A percentile compares a stretch with the other conserved stretches of the same genome.
Conservation (phyloP, 2,888 invertebrate genomes). For the Calephelis perditalis region DNA sequence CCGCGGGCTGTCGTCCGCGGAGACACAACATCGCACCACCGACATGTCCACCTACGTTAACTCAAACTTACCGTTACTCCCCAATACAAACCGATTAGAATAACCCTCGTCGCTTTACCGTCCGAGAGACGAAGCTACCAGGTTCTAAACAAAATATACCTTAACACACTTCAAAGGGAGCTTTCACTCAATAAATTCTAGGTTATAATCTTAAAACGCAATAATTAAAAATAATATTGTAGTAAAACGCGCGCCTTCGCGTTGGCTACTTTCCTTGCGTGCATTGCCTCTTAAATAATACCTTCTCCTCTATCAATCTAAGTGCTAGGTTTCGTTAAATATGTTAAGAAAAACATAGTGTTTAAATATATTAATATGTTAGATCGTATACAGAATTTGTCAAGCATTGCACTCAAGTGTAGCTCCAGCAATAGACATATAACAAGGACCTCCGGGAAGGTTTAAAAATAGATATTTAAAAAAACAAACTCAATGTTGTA, state of each 20-base stretch:
- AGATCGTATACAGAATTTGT: conserved; percentile 21
- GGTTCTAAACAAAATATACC: conserved; percentile 48
- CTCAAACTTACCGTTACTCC: conserved; percentile 56
- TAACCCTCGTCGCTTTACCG: conserved; percentile 41
- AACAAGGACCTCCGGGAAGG: conserved; percentile 73
- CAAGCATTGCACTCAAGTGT: conserved; percentile 44
- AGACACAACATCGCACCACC: conserved; percentile 73
- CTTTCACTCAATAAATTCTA: conserved; percentile 49
- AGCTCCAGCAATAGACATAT: conserved; percentile 62
- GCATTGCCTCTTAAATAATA: conserved; percentile 32
- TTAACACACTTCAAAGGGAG: conserved; percentile 50
- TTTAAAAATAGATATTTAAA: conserved; percentile 76
- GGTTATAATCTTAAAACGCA: conserved; percentile 45
- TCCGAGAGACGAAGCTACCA: conserved; percentile 39
- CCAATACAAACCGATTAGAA: conserved; percentile 51
- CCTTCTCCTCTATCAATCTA: conserved; percentile 8
- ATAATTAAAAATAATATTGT: conserved; percentile 68
- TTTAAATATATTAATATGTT: conserved; percentile 12
- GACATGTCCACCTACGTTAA: conserved; percentile 65
- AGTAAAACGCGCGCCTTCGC: conserved; percentile 73
- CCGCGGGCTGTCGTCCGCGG: conserved; percentile 70
- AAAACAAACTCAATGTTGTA: conserved; percentile 77
- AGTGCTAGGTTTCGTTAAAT: conserved; percentile 7
- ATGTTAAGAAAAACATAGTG: conserved; percentile 8
- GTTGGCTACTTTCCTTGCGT: conserved; percentile 45